Evolutionary conservation across 2,888 invertebrate species (phyloP), one percentile per base, ranked within the genome.

Genomic region (Didymodactylos carnosus): DNA sequence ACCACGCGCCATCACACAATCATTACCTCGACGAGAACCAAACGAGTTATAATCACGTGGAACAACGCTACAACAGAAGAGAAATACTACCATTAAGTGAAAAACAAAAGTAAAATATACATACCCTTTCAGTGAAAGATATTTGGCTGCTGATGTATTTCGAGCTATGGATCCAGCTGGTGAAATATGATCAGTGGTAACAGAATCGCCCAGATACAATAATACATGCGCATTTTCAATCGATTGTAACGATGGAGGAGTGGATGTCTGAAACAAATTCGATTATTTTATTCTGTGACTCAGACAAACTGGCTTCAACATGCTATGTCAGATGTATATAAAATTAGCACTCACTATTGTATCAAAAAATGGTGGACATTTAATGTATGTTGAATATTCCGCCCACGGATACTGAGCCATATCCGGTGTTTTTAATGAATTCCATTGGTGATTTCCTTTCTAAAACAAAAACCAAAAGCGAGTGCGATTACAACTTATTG

Each of bases 181-280:
- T 3, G 94, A 94, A 77, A 98, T 98, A 84, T 97, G 97, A 85
- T 98, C 97, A 0, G 97, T 97, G 39, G 97, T 98, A 11, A 98
- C 94, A 0, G 94, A 95, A 84, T 98, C 97, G 0, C 93, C 93
- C 76, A 73, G 14, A 74, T 73, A 69, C 13, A 74, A 25, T 19
- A 73, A 27, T 39, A 62, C 35, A 40, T 46, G 41, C 13, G 73
- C 75, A 69, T 75, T 70, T 10, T 39, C 29, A 43, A 73, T 71
- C 10, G 49, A 23, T 39, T 74, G 29, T 23, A 71, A 41, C 25
- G 51, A 71, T 3, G 29, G 19, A n/a, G 53, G 11, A 40, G 62
- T 71, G n/a, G 27, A 41, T 40, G 53, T 25, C 40, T 39, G 8
- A 39, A 39, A 46, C 16, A 19, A 19, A 46, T 19, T n/a, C 16